These are phyloP conservation scores for Aricia agestis DNA, from an alignment of 1,140 invertebrate genomes.

Conservation along the genomic window DNA sequence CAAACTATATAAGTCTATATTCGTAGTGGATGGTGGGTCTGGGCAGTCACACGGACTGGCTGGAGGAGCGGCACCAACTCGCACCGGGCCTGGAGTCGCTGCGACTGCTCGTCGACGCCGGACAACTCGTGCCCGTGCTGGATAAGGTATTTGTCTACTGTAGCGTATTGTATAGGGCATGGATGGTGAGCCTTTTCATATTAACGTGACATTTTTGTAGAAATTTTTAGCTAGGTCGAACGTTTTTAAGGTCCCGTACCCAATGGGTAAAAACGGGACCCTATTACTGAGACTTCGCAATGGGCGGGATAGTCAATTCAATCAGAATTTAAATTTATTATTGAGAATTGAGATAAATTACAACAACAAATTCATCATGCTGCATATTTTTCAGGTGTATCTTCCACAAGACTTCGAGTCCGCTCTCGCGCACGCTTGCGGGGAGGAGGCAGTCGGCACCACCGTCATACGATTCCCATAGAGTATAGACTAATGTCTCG, in stretches of 20 bases:
- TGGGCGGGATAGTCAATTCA: too few species aligned
- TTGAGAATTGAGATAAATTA: too few species aligned
- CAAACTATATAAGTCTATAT: not conserved
- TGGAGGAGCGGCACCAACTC: constrained; percentile 44
- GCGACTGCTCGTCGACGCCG: constrained; percentile 43
- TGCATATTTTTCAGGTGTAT: constrained; percentile 72
- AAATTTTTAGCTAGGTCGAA: too few species aligned
- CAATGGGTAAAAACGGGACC: too few species aligned
- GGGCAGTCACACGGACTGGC: constrained; percentile 55
- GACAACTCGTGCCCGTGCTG: constrained; percentile 43
- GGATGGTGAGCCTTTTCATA: too few species aligned
- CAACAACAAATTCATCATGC: too few species aligned
- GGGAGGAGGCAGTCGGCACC: constrained; percentile 82
- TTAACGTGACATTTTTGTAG: too few species aligned
- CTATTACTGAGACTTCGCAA: too few species aligned
- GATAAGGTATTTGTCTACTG: constrained; percentile 45
- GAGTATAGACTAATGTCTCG: constrained; percentile 28
- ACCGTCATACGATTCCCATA: constrained; percentile 82
- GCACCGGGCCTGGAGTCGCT: constrained; percentile 40
- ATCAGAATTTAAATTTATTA: too few species aligned
- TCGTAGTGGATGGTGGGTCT: constrained; percentile 45
- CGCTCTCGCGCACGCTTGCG: constrained; percentile 81
- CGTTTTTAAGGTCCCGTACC: too few species aligned
- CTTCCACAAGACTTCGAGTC: constrained; percentile 82
- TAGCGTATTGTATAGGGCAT: not conserved